Evolutionary conservation across 1,140 invertebrate genomes (phyloP), one percentile per base, ranked within the genome.

Genomic region (Aphaenogaster rudis): DNA sequence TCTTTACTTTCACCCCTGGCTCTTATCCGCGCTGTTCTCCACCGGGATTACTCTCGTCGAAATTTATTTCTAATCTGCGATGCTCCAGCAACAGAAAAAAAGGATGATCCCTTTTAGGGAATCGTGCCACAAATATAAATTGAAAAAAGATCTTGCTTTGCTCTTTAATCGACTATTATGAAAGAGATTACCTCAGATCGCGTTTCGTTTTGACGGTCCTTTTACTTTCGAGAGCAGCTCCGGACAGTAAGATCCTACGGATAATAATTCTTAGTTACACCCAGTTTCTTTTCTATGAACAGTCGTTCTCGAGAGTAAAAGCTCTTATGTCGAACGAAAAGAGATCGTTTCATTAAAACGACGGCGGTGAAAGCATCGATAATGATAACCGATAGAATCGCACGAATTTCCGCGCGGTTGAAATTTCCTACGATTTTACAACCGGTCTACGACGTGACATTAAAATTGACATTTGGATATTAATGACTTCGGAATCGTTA

Each of bases 51-150:
- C 63, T 67, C 15, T 33, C 8, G 77, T 33, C 45, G 78, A 57
- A 81, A 81, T 85, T 88, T 78, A 72, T 79, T 67, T 66, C 39
- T 33, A n/a, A 87, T 67, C 21, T 36, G 33, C 59, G 50, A 86
- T 36, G 28, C 21, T 67, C 1, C 13, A 57, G 9, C 8, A 28
- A 28, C 50, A 15, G 42, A 42, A 67, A n/a, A n/a, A 76, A 50
- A 15, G 28, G 28, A 48, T 50, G 8, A 36, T 76, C 13, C 0
- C n/a, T 61, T 59, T 50, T 17, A 6, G 15, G 21, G 9, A 48
- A 48, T 64, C n/a, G 64, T 21, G 54, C 0, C 6, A 33, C 21
- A 42, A 57, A 39, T 57, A 81, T 57, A 69, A 71, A 45, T 81
- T 21, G 52, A 71, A 57, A 33, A 67, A 21, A 17, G 17, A 66